Evolutionary conservation across 92 coral and sea anemone species (phyloP), one percentile per base, ranked within the genome.

Genomic region (Porites cylindrica): DNA sequence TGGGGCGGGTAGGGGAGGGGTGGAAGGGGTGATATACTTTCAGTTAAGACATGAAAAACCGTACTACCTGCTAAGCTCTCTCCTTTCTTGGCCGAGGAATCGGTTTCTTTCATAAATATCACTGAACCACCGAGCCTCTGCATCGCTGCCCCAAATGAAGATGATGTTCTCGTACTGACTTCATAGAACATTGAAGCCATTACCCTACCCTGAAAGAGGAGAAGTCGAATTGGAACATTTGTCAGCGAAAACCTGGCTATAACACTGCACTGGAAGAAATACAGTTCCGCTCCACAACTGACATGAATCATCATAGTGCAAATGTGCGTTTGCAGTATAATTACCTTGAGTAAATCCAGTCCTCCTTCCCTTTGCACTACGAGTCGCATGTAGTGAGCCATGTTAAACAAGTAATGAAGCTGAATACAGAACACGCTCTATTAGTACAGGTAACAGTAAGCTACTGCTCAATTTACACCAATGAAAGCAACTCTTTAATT

Each of bases 51-150:
- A 9, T 1, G 26, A 3, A 56, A 5, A 73, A 4, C n/a, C 6
- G 20, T 8, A n/a, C 6, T 91, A 96, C 99, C 99, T 82, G 95
- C 91, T 13, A 97, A 79, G 12, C 93, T 90, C 75, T 97, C 99
- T 70, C 99, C 99, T 85, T 97, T 97, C 98, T 90, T 93, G 56
- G 94, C 91, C 21, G 99, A 97, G 8, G 99, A 97, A 19, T 97
- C 99, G 16, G 91, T 82, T 18, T 91, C 96, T 86, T 96, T 96
- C 84, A 97, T 85, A 73, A 87, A 84, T 66, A 97, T 92, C 26
- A 97, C 99, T 24, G 99, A 91, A 12, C 99, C 99, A 18, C 99
- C 99, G 14, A 97, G 92, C 84, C 99, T 87, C 79, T 97, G 98
- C 99, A 97, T 97, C 76, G 99, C 99, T 11, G 99, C 95, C 19